Percentiles rank a stretch among this genome's conserved stretches.
Conservation (phyloP, 1,140 invertebrate species). For the Papilio machaon region DNA sequence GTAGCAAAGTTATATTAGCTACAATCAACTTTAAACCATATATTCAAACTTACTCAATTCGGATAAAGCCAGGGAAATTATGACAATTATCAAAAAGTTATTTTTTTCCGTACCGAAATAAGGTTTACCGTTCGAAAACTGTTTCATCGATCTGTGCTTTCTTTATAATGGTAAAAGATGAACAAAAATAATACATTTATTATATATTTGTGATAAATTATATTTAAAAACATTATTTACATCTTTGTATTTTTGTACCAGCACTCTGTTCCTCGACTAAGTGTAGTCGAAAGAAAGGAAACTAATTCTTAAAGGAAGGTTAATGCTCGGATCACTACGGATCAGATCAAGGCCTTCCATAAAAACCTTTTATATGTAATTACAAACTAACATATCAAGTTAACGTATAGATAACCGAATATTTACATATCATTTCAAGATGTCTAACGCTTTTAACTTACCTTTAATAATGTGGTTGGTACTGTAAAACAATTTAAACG, state of each 20-base stretch:
- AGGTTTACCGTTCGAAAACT: neutral
- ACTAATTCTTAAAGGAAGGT: neutral
- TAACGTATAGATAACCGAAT: slow-evolving; percentile 14
- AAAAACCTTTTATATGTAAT: slow-evolving; percentile 25
- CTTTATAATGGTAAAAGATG: too few species aligned
- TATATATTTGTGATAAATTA: too few species aligned
- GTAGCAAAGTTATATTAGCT: neutral
- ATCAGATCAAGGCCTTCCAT: neutral
- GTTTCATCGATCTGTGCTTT: neutral
- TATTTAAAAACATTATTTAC: too few species aligned
- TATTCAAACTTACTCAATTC: neutral
- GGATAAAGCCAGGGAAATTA: too few species aligned
- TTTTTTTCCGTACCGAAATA: neutral
- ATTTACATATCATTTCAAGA: slow-evolving; percentile 17
- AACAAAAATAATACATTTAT: too few species aligned
- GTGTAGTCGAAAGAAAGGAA: neutral
- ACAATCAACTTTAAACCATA: neutral
- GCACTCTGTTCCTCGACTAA: too few species aligned
- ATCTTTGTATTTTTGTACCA: too few species aligned
- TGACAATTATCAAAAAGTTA: neutral
- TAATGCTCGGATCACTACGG: neutral
- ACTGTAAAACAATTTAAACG: neutral
- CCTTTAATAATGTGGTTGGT: neutral
- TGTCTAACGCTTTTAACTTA: neutral
- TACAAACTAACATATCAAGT: slow-evolving; percentile 16